These are phyloP conservation scores for Pseudomugil gertrudae DNA, from an alignment of 2,797 vertebrate species.

Conservation along the genomic window DNA sequence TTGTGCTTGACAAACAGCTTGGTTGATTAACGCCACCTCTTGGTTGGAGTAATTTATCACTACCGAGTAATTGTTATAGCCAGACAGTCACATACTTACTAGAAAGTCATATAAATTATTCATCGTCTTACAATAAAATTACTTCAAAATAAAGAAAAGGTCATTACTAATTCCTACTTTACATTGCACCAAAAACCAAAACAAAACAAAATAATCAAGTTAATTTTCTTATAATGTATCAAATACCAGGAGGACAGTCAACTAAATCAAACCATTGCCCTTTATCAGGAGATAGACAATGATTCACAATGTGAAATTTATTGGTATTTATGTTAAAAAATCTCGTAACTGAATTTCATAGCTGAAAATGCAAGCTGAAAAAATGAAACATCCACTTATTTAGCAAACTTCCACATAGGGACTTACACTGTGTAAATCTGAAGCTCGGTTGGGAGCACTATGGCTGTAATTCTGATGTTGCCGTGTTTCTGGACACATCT, in stretches of 20 bases:
- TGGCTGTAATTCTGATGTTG: no score
- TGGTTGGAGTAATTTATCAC: not conserved
- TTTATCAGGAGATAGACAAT: not conserved
- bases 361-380: no score
- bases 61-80: not conserved
- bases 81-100: not conserved
- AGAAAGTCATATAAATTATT: not conserved
- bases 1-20: not conserved
- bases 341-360: not conserved
- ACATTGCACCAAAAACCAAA: no score
- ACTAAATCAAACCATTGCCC: not conserved
- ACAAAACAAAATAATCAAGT: not conserved
- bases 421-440: not conserved
- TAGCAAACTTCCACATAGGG: no score
- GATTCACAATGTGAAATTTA: not conserved
- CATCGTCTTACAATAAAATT: not conserved
- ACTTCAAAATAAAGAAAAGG: no score
- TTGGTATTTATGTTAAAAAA: no score
- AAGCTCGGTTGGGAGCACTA: no score
- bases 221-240: not conserved
- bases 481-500: slow-evolving; percentile 2
- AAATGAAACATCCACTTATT: no score
- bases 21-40: not conserved
- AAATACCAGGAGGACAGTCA: not conserved
- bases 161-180: no score